Conservation (phyloP, 37 sponge, comb jelly and placozoan genomes). For the Haliclona indistincta region DNA sequence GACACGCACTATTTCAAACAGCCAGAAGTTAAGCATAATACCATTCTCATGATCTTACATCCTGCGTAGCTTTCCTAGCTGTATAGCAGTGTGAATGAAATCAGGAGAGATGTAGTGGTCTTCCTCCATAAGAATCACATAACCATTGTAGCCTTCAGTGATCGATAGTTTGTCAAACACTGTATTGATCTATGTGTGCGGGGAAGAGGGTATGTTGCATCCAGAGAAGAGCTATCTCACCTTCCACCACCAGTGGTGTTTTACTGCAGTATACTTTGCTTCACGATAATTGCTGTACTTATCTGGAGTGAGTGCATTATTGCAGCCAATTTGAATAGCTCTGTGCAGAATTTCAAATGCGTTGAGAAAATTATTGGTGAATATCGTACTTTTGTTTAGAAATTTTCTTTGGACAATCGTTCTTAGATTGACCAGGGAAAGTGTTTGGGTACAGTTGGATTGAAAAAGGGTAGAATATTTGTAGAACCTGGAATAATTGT, state of each 20-base stretch:
- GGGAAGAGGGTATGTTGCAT: not conserved
- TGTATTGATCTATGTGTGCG: constrained; percentile 48
- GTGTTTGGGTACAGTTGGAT: constrained; percentile 63
- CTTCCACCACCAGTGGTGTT: constrained; percentile 99
- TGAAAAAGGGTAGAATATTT: constrained; percentile 79
- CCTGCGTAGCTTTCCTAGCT: constrained; percentile 36
- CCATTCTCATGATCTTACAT: constrained; percentile 4
- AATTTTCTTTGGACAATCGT: constrained; percentile 68
- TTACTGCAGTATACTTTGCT: constrained; percentile 74
- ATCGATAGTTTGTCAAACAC: constrained; percentile 71
- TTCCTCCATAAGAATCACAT: constrained; percentile 82
- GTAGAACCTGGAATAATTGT: constrained; percentile 59
- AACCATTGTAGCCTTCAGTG: constrained; percentile 58
- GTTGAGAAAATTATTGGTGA: not conserved
- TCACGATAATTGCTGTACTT: constrained; percentile 86
- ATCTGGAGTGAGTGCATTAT: constrained; percentile 79
- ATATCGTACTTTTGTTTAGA: constrained; percentile 47
- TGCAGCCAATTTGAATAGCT: constrained; percentile 51
- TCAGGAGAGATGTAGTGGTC: constrained; percentile 90
- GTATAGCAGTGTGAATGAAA: constrained; percentile 48
- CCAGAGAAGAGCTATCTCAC: constrained; percentile 11
- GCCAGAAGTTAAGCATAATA: not conserved
- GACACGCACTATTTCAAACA: constrained; percentile 5
- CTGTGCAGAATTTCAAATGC: too few species aligned
- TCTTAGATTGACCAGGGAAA: constrained; percentile 75